Evolutionary conservation across 2,797 vertebrate species (phyloP).

Genomic region (Silurus lanzhouensis): DNA sequence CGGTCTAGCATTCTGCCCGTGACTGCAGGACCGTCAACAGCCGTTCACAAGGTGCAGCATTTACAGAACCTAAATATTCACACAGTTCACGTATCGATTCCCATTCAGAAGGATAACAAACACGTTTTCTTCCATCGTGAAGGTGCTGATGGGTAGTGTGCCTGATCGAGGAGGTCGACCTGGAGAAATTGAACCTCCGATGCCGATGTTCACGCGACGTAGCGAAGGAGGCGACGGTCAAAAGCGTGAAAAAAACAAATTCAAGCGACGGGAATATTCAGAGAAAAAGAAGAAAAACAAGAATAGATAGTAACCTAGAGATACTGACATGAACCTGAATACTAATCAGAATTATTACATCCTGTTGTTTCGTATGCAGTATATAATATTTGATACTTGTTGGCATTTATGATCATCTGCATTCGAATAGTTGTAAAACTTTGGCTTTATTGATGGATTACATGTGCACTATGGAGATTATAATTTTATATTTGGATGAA

Average conservation of each 20-base stretch:
- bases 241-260: conserved; percentile 55
- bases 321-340: background rate
- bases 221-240: conserved; percentile 66
- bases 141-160: conserved; percentile 83
- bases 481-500: background rate
- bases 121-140: conserved; percentile 14
- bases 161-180: conserved; percentile 88
- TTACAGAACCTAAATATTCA: background rate
- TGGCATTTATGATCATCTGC: background rate
- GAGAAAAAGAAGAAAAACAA: conserved; percentile 75
- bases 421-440: background rate
- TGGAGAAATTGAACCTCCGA: conserved; percentile 84
- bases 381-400: background rate
- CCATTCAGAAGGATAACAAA: background rate
- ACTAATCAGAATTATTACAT: background rate
- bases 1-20: conserved; percentile 77
- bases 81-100: background rate
- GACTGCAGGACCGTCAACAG: conserved; percentile 70
- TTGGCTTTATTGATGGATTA: background rate
- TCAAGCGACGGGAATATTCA: conserved; percentile 59
- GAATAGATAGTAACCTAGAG: conserved; percentile 36
- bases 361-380: background rate
- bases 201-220: conserved; percentile 79
- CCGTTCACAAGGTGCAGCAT: conserved; percentile 81
- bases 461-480: background rate